Evolutionary conservation across 2,797 vertebrate genomes (phyloP).

Genomic region (Myotis vivesi): DNA sequence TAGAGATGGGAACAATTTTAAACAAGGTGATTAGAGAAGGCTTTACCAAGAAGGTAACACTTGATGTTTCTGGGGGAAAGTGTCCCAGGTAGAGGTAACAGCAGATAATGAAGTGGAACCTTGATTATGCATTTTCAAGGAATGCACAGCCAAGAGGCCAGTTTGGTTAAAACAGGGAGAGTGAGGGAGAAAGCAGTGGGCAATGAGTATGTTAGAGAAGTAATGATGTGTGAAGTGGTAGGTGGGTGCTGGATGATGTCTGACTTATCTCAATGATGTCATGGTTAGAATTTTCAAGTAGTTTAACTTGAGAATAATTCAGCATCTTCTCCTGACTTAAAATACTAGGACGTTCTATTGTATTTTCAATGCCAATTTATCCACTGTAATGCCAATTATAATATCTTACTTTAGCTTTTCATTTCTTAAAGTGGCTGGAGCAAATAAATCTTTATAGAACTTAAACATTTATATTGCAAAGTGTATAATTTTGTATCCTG

Average conservation of each 20-base stretch:
- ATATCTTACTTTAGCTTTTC: neutral
- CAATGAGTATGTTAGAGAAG: neutral
- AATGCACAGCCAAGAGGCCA: neutral
- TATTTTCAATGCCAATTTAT: neutral
- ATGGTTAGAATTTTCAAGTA: neutral
- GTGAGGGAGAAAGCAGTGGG: neutral
- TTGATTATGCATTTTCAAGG: neutral
- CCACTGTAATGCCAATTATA: neutral
- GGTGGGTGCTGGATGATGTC: neutral
- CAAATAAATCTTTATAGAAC: neutral
- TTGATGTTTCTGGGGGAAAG: neutral
- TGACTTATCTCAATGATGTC: neutral
- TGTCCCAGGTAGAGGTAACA: neutral
- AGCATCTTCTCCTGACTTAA: neutral
- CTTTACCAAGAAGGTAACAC: neutral
- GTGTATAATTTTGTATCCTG: neutral
- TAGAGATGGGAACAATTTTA: neutral
- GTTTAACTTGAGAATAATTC: slow-evolving; percentile 27
- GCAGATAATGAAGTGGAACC: neutral
- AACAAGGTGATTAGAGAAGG: neutral
- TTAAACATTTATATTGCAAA: slow-evolving; percentile 31
- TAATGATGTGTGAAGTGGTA: neutral
- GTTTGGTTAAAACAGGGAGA: neutral
- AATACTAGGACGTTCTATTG: neutral
- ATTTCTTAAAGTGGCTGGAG: neutral